phyloP scores from a whole-genome alignment of 2,113 vertebrate species.

The Tylochromis polylepis region DNA sequence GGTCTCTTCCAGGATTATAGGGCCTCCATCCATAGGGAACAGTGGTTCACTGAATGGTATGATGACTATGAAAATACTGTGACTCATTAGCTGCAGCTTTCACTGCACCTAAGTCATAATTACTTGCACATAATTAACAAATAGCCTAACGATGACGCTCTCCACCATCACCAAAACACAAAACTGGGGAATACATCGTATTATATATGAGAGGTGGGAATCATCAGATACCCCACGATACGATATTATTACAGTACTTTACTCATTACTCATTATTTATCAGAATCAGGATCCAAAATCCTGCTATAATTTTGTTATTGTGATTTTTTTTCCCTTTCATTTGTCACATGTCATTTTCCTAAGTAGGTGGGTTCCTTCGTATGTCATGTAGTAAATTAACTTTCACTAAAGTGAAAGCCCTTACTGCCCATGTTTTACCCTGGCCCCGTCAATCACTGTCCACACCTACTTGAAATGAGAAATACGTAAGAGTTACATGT shows the following conservation, averaged over 20 bases:
- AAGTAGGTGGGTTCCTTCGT: background rate
- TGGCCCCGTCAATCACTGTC: constrained; percentile 1
- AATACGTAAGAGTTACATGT: background rate
- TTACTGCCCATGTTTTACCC: background rate
- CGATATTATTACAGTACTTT: background rate
- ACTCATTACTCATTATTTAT: background rate
- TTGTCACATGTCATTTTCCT: background rate
- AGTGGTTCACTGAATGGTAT: background rate
- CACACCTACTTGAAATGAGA: background rate
- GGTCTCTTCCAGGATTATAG: background rate
- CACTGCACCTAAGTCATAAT: background rate
- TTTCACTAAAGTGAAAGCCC: background rate
- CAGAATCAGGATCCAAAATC: background rate
- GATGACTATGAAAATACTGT: background rate
- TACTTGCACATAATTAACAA: background rate
- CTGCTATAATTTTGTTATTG: background rate
- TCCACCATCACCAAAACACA: background rate
- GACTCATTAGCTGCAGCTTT: background rate
- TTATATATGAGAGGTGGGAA: background rate
- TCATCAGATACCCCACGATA: background rate
- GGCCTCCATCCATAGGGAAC: background rate
- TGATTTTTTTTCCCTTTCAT: background rate
- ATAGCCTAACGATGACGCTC: background rate
- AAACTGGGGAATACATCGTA: background rate
- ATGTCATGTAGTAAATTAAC: constrained; percentile 27